Base-by-base conservation (phyloP, 2,797 vertebrate species). In the Falco rusticolus region DNA sequence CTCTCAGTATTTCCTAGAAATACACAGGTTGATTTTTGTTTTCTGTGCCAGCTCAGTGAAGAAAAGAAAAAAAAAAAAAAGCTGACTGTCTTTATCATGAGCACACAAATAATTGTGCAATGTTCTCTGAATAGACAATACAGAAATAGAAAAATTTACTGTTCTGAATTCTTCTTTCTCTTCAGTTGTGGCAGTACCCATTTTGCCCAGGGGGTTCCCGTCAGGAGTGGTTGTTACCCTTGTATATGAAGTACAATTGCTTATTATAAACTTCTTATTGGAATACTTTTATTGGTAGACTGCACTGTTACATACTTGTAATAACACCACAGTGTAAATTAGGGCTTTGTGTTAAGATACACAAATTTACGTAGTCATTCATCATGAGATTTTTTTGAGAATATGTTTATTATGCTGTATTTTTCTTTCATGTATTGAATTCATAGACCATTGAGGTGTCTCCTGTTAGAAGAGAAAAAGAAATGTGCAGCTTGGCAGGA, bases 231-330 rank as follows among this genome's bases (percentile, higher is more conserved):
- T 19, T 54, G 8, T 64, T 65, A 25, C 10, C 21, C 13, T 16
- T 61, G 28, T 16, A 3, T 5, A 4, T 24, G 45, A 69, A 50
- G 16, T 31, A 12, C 3, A 48, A 3, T 16, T 68, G 26, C 31
- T 82, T 87, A 34, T 59, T 41, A 20, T 14, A 13, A 24, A 57
- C 41, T 53, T 76, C 13, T 24, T 28, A 7, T 20, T 29, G 39
- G 16, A 68, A 64, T 76, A 19, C 4, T 57, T 61, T 50, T 45
- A 24, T 4, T n/a, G 50, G 33, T 45, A 28, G 37, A 13, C 53
- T 47, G 31, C 29, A 5, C 9, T 31, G 64, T 37, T 54, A 4
- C 0, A 0, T 39, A 13, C 31, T 19, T 25, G 34, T 41, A 74
- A 29, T 37, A 56, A 47, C 54, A 51, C 13, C 45, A 19, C 25